A percentile compares a stretch with the other conserved stretches of the same genome.
phyloP scores from a whole-genome alignment of 2,113 vertebrate genomes.

The Chloebia gouldiae region DNA sequence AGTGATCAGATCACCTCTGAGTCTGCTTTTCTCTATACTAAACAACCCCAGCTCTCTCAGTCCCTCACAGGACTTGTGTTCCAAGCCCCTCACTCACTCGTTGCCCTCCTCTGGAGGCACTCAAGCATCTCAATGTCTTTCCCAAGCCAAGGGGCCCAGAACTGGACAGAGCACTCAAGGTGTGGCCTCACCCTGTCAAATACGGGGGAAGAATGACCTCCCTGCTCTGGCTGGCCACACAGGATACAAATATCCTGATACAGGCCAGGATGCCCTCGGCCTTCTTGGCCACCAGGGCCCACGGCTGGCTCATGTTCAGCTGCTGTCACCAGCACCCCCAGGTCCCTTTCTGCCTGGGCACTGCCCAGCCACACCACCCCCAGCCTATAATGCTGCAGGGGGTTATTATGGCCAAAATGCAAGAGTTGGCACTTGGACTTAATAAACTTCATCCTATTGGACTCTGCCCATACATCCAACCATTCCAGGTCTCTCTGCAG shows the following conservation, averaged over 20 bases:
- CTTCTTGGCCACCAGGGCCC: not conserved
- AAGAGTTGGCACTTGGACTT: not conserved
- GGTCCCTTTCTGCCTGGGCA: not conserved
- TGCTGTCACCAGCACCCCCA: not conserved
- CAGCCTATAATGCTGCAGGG: not conserved
- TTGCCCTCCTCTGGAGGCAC: rapidly evolving
- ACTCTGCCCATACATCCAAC: not conserved
- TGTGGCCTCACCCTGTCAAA: not conserved
- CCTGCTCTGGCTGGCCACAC: not conserved
- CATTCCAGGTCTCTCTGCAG: not conserved
- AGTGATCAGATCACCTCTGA: too few relatives aligned
- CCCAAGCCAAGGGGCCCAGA: not conserved
- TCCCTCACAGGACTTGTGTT: not conserved
- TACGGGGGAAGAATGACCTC: not conserved
- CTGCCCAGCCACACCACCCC: not conserved
- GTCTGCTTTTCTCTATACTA: not conserved
- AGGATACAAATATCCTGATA: too few relatives aligned
- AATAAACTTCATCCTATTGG: not conserved
- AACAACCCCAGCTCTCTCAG: not conserved
- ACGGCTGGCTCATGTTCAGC: not conserved
- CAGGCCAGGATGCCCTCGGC: not conserved
- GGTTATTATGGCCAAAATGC: not conserved
- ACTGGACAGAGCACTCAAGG: not conserved
- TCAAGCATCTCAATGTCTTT: rapidly evolving
- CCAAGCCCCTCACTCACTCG: not conserved